A percentile compares a stretch with the other conserved stretches of the same genome.
These are phyloP conservation scores for Parazoanthus swiftii DNA, from an alignment of 92 coral and sea anemone genomes.

Conservation along the genomic window DNA sequence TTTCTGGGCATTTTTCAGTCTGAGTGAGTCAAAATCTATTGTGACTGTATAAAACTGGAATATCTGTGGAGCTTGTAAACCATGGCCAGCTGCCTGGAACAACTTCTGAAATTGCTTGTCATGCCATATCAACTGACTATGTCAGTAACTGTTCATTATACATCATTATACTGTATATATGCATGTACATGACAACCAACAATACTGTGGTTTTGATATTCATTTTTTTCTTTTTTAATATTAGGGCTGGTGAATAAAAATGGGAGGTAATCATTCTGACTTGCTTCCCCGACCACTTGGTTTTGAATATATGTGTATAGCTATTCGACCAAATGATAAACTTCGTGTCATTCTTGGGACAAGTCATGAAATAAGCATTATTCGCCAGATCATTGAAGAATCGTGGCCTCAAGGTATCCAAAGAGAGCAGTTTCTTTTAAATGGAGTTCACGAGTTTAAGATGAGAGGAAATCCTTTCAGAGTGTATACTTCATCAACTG, in stretches of 20 bases:
- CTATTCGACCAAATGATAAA: slow-evolving; percentile 47
- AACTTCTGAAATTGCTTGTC: no score
- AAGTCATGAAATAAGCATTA: slow-evolving; percentile 41
- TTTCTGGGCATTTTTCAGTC: no score
- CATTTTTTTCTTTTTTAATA: no score
- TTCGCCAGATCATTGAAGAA: slow-evolving; percentile 56
- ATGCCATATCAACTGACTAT: no score
- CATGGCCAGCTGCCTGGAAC: no score
- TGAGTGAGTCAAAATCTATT: no score
- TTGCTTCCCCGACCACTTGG: slow-evolving; percentile 51
- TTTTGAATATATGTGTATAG: slow-evolving; percentile 54
- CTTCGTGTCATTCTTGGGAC: slow-evolving; percentile 48
- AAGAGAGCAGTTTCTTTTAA: slow-evolving; percentile 36
- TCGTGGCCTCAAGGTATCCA: slow-evolving; percentile 59
- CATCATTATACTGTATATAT: no score
- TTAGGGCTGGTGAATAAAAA: not conserved
- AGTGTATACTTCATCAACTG: slow-evolving; percentile 9
- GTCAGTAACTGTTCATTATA: no score
- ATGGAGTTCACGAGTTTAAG: slow-evolving; percentile 53
- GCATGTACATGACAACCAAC: no score
- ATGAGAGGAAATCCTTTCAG: slow-evolving; percentile 45
- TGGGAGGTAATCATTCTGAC: slow-evolving; percentile 45
- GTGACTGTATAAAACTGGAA: no score
- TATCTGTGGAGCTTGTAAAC: no score
- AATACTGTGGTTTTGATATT: no score